phyloP scores from a whole-genome alignment of 2,113 vertebrate species.

The Planiliza haematocheilus region DNA sequence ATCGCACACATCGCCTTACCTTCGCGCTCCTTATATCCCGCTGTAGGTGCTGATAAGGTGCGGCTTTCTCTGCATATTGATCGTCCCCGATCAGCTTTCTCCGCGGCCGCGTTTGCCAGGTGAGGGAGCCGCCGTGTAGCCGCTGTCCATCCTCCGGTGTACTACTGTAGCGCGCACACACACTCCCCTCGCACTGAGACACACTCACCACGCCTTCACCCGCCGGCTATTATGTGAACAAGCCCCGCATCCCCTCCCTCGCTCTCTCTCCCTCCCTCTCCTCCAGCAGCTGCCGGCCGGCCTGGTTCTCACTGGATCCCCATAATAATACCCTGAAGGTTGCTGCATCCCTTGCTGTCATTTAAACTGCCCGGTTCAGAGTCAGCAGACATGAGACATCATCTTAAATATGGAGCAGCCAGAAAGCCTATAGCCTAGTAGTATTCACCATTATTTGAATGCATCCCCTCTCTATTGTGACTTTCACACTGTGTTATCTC shows the following conservation, averaged over 20 bases:
- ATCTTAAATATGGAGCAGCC: no score
- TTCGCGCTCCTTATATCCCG: slow-evolving; percentile 59
- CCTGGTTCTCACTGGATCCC: slow-evolving; percentile 56
- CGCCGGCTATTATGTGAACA: slow-evolving; percentile 80
- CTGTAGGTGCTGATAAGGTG: slow-evolving; percentile 37
- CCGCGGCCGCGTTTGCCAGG: slow-evolving; percentile 42
- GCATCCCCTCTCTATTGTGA: no score
- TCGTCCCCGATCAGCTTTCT: slow-evolving; percentile 59
- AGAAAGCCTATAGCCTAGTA: no score
- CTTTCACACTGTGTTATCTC: no score
- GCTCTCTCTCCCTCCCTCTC: slow-evolving; percentile 40
- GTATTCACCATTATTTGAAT: no score
- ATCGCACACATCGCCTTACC: slow-evolving; percentile 62
- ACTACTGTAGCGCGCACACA: slow-evolving; percentile 57
- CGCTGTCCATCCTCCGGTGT: slow-evolving; percentile 62
- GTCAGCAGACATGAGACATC: background rate
- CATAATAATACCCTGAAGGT: slow-evolving; percentile 42
- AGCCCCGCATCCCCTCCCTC: slow-evolving; percentile 57
- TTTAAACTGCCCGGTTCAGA: background rate
- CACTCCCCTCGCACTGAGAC: slow-evolving; percentile 66
- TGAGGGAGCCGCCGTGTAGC: slow-evolving; percentile 60
- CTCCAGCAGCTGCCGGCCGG: slow-evolving; percentile 75
- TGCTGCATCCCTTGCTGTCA: slow-evolving; percentile 18
- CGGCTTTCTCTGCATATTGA: slow-evolving; percentile 50
- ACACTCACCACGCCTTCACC: slow-evolving; percentile 82